Percentiles rank a stretch among this genome's conserved stretches.
Evolutionary conservation across 1,140 invertebrate species (phyloP).

Genomic region (Drosophila nasuta): DNA sequence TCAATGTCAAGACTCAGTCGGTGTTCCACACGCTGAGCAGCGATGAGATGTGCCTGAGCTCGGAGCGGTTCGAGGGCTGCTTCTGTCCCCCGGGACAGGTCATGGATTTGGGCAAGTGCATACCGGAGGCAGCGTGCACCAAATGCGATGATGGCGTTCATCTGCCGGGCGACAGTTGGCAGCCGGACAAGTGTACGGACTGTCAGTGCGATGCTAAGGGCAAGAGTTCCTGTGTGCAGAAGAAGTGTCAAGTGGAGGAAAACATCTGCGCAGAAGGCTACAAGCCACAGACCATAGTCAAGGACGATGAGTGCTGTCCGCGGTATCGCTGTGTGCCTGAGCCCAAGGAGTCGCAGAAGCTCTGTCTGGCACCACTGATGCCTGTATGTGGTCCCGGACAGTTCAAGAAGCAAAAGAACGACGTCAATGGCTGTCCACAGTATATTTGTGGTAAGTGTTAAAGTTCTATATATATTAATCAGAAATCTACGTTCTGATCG

Average conservation of each 20-base stretch:
- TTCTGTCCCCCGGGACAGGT: slow-evolving; percentile 91
- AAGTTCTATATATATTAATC: no score
- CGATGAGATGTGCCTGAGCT: slow-evolving; percentile 85
- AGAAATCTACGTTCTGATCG: not conserved
- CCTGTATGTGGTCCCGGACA: slow-evolving; percentile 90
- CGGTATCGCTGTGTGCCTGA: slow-evolving; percentile 88
- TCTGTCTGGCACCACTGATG: slow-evolving; percentile 88
- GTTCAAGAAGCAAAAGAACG: slow-evolving; percentile 87
- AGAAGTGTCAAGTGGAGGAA: slow-evolving; percentile 86
- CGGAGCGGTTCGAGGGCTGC: slow-evolving; percentile 90
- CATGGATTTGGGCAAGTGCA: slow-evolving; percentile 84
- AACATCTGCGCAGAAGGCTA: slow-evolving; percentile 87
- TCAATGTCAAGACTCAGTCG: slow-evolving; percentile 79
- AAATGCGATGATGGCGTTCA: slow-evolving; percentile 84
- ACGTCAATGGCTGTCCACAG: slow-evolving; percentile 87
- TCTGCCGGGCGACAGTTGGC: slow-evolving; percentile 86
- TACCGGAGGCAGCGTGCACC: slow-evolving; percentile 73
- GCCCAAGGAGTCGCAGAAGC: slow-evolving; percentile 82
- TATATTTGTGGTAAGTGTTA: slow-evolving; percentile 88
- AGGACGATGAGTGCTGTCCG: slow-evolving; percentile 88
- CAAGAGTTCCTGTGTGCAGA: slow-evolving; percentile 86
- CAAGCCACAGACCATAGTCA: slow-evolving; percentile 85
- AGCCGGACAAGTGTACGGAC: slow-evolving; percentile 90
- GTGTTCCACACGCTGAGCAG: slow-evolving; percentile 84
- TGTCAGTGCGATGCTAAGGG: slow-evolving; percentile 88